A percentile compares a stretch with the other conserved stretches of the same genome.
These are phyloP conservation scores for Leptestheria dahalacensis DNA, from an alignment of 1,140 invertebrate species.

Conservation along the genomic window DNA sequence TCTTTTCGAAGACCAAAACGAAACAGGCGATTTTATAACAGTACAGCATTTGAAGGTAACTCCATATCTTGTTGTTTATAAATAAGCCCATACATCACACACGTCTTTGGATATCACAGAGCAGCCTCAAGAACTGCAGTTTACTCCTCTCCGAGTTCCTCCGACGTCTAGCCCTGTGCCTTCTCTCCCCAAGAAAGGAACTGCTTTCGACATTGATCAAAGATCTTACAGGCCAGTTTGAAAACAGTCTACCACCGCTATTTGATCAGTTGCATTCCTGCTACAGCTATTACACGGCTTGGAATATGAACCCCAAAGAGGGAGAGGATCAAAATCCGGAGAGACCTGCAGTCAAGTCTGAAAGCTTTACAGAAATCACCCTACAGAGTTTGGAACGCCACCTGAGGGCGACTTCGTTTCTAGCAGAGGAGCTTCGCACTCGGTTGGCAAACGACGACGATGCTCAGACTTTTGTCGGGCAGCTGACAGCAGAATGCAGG, in stretches of 20 bases:
- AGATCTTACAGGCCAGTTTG: neutral
- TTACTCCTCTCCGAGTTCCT: conserved; percentile 2
- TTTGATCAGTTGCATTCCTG: neutral
- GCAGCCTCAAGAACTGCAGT: neutral
- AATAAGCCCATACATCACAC: too few species aligned
- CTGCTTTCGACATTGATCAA: neutral
- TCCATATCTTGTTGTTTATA: neutral
- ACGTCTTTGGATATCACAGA: too few species aligned
- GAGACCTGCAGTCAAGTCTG: neutral
- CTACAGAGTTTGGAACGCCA: conserved; percentile 4
- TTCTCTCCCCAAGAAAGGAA: neutral
- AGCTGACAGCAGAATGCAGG: neutral
- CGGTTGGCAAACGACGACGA: neutral
- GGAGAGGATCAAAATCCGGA: neutral
- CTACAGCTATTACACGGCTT: conserved; percentile 4
- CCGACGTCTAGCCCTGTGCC: neutral
- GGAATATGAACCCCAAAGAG: neutral
- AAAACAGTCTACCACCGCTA: neutral
- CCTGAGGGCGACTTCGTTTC: neutral
- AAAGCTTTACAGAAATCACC: neutral
- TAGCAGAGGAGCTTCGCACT: neutral
- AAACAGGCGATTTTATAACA: neutral
- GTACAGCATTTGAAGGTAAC: neutral
- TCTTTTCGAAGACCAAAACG: too few species aligned
- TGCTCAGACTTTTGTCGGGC: neutral